phyloP scores from a whole-genome alignment of 2,797 vertebrate species.

The Sebastes hopkinsi region DNA sequence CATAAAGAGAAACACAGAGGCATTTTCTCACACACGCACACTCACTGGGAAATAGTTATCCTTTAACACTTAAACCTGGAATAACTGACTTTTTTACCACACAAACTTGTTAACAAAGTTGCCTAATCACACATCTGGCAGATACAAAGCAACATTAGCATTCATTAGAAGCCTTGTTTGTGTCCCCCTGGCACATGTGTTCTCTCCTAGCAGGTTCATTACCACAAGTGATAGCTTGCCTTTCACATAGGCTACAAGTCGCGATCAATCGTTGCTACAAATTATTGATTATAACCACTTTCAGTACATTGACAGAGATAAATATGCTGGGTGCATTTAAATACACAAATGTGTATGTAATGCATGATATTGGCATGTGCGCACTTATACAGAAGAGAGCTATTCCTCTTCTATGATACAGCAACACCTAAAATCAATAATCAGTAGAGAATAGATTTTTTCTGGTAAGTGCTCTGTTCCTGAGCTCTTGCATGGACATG shows the following conservation, averaged over 20 bases:
- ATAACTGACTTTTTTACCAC: background rate
- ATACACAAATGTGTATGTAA: background rate
- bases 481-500: slow-evolving; percentile 1
- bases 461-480: slow-evolving; percentile 22
- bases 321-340: background rate
- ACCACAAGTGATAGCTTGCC: background rate
- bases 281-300: background rate
- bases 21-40: background rate
- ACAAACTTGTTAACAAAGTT: background rate
- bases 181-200: background rate
- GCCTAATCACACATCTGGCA: background rate
- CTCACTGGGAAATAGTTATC: background rate
- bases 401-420: background rate
- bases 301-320: background rate
- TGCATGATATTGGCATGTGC: background rate
- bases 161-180: background rate
- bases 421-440: slow-evolving; percentile 26
- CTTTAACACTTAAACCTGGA: background rate
- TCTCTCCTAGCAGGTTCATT: background rate
- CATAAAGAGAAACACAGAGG: slow-evolving; percentile 34
- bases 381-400: background rate
- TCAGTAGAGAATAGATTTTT: slow-evolving; percentile 32
- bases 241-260: background rate
- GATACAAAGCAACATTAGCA: background rate
- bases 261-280: background rate